phyloP scores from a whole-genome alignment of 2,113 vertebrate genomes.

The Varanus komodoensis region DNA sequence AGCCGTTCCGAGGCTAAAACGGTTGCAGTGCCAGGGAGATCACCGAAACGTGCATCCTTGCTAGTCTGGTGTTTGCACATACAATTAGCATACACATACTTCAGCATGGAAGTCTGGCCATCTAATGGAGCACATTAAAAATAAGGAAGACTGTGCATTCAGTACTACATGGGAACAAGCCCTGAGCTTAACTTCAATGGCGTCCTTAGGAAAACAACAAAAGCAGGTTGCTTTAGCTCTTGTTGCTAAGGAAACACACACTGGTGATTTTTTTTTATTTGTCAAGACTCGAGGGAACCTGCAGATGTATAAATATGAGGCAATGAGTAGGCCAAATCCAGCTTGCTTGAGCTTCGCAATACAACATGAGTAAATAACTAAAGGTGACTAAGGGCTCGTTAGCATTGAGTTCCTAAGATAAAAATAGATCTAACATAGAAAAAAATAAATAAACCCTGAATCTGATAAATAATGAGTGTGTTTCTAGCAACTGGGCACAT shows the following conservation, averaged over 20 bases:
- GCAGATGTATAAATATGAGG: background rate
- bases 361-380: background rate
- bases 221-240: accelerated
- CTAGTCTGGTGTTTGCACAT: background rate
- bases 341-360: background rate
- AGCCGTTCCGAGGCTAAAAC: background rate
- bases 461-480: background rate
- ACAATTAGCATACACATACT: background rate
- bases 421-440: background rate
- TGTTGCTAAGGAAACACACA: slow-evolving; percentile 57
- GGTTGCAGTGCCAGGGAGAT: background rate
- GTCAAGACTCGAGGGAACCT: background rate
- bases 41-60: background rate
- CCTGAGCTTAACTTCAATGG: background rate
- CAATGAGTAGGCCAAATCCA: accelerated
- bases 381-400: background rate
- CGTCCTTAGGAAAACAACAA: background rate
- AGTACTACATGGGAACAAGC: background rate
- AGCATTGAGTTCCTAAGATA: background rate
- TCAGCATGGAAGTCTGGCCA: background rate
- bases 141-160: background rate
- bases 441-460: background rate
- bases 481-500: slow-evolving; percentile 56
- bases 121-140: background rate
- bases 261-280: accelerated